phyloP scores from a whole-genome alignment of 1,140 invertebrate species.

The Lordiphosa stackelbergi region DNA sequence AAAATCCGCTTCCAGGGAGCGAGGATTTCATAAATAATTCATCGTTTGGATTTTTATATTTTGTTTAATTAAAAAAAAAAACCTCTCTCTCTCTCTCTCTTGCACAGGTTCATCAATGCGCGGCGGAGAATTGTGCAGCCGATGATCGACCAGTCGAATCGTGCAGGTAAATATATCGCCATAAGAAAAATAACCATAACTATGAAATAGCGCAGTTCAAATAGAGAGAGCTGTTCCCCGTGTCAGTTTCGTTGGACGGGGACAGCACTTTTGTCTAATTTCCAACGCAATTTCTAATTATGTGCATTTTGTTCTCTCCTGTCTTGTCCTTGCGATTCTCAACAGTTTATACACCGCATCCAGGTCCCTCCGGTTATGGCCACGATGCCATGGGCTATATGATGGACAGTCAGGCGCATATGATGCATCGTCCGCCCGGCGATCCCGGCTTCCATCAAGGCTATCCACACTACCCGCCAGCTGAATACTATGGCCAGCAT shows the following conservation, averaged over 20 bases:
- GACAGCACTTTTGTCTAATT: constrained; percentile 18
- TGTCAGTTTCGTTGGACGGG: neutral
- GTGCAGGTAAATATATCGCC: constrained; percentile 88
- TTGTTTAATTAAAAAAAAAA: constrained; percentile 51
- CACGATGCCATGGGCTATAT: constrained; percentile 97
- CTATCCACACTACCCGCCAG: constrained; percentile 91
- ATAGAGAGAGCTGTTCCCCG: constrained; percentile 18
- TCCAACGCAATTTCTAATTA: constrained; percentile 71
- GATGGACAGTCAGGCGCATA: constrained; percentile 95
- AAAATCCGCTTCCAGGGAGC: constrained; percentile 38
- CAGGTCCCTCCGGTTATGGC: constrained; percentile 95
- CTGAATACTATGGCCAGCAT: constrained; percentile 94
- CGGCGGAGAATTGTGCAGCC: constrained; percentile 97
- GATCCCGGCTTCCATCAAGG: constrained; percentile 94
- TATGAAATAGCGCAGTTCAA: constrained; percentile 61
- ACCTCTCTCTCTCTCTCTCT: constrained; percentile 61
- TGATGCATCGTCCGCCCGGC: constrained; percentile 95
- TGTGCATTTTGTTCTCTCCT: constrained; percentile 78
- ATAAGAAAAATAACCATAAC: constrained; percentile 58
- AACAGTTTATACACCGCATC: constrained; percentile 91
- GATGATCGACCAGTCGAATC: constrained; percentile 98
- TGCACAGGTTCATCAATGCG: constrained; percentile 98
- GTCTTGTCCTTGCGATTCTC: constrained; percentile 15
- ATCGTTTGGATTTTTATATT: constrained; percentile 31
- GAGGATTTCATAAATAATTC: constrained; percentile 70